A percentile compares a stretch with the other conserved stretches of the same genome.
Evolutionary conservation across 2,888 invertebrate genomes (phyloP).

Genomic region (Meteorus colon): DNA sequence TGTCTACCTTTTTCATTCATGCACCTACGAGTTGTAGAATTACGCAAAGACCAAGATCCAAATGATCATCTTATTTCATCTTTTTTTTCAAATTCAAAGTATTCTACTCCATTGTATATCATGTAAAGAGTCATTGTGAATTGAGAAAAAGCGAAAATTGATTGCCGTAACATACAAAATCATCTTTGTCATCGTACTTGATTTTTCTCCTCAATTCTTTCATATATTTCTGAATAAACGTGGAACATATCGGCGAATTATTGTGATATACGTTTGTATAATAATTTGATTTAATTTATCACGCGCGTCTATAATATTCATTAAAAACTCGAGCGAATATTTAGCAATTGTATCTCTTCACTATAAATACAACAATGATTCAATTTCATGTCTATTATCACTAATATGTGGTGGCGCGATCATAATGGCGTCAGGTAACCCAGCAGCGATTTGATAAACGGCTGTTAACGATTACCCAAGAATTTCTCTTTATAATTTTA

Average conservation of each 20-base stretch:
- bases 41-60: slow-evolving; percentile 22
- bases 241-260: neutral
- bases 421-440: slow-evolving; percentile 37
- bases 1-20: slow-evolving; percentile 17
- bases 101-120: neutral
- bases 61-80: slow-evolving; percentile 7
- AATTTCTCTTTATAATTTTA: slow-evolving; percentile 41
- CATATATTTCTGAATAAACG: slow-evolving; percentile 1
- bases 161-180: neutral
- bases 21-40: slow-evolving; percentile 44
- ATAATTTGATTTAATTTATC: slow-evolving; percentile 2
- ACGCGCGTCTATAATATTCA: neutral
- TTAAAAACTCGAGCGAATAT: neutral
- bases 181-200: neutral
- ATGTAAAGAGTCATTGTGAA: neutral
- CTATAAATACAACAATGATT: slow-evolving; percentile 8
- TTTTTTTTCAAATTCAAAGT: neutral
- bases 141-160: neutral
- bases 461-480: slow-evolving; percentile 30
- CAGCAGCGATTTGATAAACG: slow-evolving; percentile 30
- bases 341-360: neutral
- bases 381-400: neutral
- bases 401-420: slow-evolving; percentile 27
- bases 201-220: slow-evolving; percentile 4
- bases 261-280: neutral